Evolutionary conservation across 2,113 vertebrate genomes (phyloP).

Genomic region (Sylvilagus bachmani): DNA sequence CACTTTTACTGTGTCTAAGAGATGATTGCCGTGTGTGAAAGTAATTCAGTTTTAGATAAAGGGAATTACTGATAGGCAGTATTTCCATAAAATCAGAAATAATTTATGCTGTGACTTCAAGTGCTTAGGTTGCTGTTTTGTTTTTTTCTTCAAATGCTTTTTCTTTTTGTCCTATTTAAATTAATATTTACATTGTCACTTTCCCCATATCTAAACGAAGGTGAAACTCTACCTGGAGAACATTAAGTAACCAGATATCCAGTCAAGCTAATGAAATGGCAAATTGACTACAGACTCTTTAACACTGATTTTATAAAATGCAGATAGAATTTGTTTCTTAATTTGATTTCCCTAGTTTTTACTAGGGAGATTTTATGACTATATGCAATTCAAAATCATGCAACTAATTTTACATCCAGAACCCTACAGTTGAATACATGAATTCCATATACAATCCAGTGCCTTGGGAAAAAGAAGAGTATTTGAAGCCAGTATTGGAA

Average conservation of each 20-base stretch:
- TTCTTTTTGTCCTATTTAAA: not conserved
- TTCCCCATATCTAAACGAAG: not conserved
- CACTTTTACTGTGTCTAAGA: not conserved
- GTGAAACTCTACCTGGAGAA: conserved; percentile 4
- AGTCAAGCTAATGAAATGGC: conserved; percentile 9
- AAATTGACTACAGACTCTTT: not conserved
- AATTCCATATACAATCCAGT: conserved; percentile 84
- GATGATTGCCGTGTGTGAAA: not conserved
- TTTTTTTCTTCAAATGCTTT: not conserved
- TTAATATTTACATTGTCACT: conserved; percentile 11
- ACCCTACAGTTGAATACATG: conserved; percentile 90
- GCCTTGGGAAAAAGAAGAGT: conserved; percentile 95
- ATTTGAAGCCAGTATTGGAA: conserved; percentile 93
- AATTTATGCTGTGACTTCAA: conserved; percentile 22
- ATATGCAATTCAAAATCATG: conserved; percentile 10
- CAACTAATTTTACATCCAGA: conserved; percentile 87
- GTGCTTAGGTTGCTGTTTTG: not conserved
- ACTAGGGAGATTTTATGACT: not conserved
- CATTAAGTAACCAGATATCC: not conserved
- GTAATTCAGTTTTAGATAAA: not conserved
- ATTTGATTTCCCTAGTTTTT: conserved; percentile 20
- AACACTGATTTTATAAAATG: not conserved
- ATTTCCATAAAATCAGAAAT: conserved; percentile 30
- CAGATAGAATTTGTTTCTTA: not conserved
- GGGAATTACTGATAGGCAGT: not conserved